Evolutionary conservation across 2,113 vertebrate species (phyloP).

Genomic region (Nicator chloris): DNA sequence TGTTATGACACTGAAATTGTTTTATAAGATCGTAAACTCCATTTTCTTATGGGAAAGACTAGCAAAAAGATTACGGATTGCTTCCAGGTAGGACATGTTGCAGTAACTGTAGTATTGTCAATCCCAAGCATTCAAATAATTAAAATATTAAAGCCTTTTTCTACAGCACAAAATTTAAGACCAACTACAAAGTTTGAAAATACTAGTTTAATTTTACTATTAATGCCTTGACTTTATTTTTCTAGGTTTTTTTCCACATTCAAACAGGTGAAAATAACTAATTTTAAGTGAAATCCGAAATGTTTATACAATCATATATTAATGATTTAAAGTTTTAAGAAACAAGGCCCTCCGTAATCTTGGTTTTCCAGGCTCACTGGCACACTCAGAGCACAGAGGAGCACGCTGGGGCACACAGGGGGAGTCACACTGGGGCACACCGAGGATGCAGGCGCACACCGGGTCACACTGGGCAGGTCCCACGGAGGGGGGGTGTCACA

Average conservation of each 20-base stretch:
- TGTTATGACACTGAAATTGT: background rate
- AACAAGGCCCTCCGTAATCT: fast-evolving
- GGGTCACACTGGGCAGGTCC: background rate
- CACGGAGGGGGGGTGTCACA: background rate
- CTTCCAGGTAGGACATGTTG: background rate
- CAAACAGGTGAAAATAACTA: background rate
- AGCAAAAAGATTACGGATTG: background rate
- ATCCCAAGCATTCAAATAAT: background rate
- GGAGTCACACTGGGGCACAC: background rate
- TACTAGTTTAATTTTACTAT: background rate
- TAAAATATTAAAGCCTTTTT: background rate
- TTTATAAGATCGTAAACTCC: background rate
- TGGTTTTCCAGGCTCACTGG: background rate
- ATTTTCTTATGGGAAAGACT: background rate
- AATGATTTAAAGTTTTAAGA: background rate
- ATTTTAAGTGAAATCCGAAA: background rate
- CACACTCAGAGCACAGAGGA: background rate
- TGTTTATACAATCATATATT: background rate
- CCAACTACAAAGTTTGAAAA: background rate
- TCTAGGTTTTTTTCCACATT: background rate
- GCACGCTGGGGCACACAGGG: background rate
- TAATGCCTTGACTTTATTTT: background rate
- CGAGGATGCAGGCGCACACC: background rate
- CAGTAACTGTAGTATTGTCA: background rate
- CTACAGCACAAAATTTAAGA: background rate